phyloP scores from a whole-genome alignment of 2,888 invertebrate species.

The Cactoblastis cactorum region DNA sequence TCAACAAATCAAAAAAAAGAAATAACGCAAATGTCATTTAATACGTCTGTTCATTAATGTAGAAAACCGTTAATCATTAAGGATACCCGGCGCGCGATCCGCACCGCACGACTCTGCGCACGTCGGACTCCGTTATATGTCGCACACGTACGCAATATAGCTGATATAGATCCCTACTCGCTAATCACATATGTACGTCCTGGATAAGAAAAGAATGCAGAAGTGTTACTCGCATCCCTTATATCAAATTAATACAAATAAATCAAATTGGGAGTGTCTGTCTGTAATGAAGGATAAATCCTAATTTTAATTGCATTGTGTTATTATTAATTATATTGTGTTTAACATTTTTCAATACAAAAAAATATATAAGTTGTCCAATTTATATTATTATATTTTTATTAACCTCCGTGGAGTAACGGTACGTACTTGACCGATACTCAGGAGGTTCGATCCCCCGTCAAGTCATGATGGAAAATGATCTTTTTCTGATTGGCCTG shows the following conservation, averaged over 20 bases:
- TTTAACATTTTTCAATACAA: too few species aligned
- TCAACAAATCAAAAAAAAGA: background rate
- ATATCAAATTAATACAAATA: background rate
- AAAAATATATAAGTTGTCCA: too few species aligned
- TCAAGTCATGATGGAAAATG: too few species aligned
- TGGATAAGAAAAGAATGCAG: background rate
- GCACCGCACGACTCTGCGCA: background rate
- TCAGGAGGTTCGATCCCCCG: too few species aligned
- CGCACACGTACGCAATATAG: background rate
- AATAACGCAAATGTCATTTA: background rate
- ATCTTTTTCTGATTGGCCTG: too few species aligned
- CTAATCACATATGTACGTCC: background rate
- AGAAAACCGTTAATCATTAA: background rate
- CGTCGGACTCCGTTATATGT: background rate
- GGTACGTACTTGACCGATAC: too few species aligned
- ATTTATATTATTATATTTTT: too few species aligned
- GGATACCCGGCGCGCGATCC: background rate
- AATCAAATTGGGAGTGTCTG: background rate
- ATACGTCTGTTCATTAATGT: background rate
- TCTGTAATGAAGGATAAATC: background rate
- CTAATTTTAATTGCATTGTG: too few species aligned
- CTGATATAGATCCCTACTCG: background rate
- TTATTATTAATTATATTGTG: too few species aligned
- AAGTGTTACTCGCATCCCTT: too few species aligned
- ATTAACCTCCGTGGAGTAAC: too few species aligned